Evolutionary conservation across 2,888 invertebrate species (phyloP).

Genomic region (Phrixothrix hirtus): DNA sequence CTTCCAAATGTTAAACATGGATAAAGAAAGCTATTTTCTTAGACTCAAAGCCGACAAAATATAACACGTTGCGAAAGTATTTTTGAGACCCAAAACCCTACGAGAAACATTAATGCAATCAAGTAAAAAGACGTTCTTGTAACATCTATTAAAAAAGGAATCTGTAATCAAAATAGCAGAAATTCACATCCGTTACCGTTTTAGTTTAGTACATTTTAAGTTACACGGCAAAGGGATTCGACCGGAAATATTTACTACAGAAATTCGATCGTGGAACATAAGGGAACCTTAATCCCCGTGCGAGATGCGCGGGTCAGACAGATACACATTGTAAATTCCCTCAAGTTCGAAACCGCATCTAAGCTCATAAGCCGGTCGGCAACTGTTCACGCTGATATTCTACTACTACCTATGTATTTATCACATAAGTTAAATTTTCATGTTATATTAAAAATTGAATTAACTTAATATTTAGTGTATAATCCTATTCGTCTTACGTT

Average conservation of each 20-base stretch:
- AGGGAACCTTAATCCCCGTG: conserved; percentile 23
- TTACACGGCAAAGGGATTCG: conserved; percentile 19
- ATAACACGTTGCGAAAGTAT: too few relatives aligned
- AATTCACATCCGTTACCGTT: not conserved
- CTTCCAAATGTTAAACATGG: too few relatives aligned
- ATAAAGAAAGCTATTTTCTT: too few relatives aligned
- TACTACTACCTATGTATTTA: conserved; percentile 9
- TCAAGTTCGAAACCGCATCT: conserved; percentile 25
- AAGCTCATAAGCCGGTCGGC: conserved; percentile 19
- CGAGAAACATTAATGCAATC: too few relatives aligned
- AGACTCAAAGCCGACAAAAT: not conserved
- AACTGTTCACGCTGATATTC: conserved; percentile 21
- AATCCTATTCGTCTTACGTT: too few relatives aligned
- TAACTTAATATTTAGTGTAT: too few relatives aligned
- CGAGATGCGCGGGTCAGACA: conserved; percentile 27
- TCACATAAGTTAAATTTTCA: not conserved
- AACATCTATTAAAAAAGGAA: not conserved
- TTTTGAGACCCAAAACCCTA: too few relatives aligned
- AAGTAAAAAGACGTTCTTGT: not conserved
- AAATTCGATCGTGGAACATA: conserved; percentile 15
- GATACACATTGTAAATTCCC: conserved; percentile 29
- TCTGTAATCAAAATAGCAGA: not conserved
- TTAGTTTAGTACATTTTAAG: conserved; percentile 14
- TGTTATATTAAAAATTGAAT: too few relatives aligned
- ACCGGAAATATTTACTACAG: conserved; percentile 25